Percentiles rank a stretch among this genome's conserved stretches.
Conservation (phyloP, 2,797 vertebrate genomes). For the Falco cherrug region DNA sequence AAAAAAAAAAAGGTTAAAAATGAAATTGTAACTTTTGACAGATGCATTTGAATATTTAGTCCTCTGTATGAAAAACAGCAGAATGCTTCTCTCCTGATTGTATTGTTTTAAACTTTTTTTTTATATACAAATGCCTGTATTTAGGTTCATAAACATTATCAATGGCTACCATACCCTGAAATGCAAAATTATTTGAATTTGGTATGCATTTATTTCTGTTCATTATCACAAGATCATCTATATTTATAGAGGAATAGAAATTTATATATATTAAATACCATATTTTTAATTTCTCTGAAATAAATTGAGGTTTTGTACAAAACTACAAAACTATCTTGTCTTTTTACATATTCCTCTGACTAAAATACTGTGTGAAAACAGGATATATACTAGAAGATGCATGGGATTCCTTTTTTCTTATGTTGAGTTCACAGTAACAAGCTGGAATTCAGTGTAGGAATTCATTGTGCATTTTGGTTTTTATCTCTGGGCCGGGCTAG, state of each 20-base stretch:
- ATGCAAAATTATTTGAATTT: conserved; percentile 77
- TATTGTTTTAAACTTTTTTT: conserved; percentile 73
- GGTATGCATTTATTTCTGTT: conserved; percentile 87
- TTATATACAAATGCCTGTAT: conserved; percentile 70
- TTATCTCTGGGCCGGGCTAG: conserved; percentile 32
- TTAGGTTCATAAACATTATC: conserved; percentile 76
- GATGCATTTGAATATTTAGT: conserved; percentile 73
- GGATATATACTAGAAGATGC: conserved; percentile 20
- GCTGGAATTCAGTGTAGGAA: conserved; percentile 56
- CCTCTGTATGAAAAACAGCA: conserved; percentile 69
- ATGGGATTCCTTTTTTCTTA: conserved; percentile 40
- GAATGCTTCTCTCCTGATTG: conserved; percentile 66
- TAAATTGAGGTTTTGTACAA: conserved; percentile 88
- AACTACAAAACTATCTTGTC: conserved; percentile 76
- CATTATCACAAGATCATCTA: conserved; percentile 91
- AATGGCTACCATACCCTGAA: conserved; percentile 76
- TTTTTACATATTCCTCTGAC: conserved; percentile 57
- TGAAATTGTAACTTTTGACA: conserved; percentile 56
- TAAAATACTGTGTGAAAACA: conserved; percentile 29
- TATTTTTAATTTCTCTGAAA: conserved; percentile 92
- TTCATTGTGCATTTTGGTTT: conserved; percentile 56
- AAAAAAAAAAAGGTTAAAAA: conserved; percentile 37
- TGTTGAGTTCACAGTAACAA: conserved; percentile 21
- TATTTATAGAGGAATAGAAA: conserved; percentile 95
- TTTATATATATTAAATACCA: conserved; percentile 88